phyloP scores from a whole-genome alignment of 2,888 invertebrate species.

The Corbicula japonica region DNA sequence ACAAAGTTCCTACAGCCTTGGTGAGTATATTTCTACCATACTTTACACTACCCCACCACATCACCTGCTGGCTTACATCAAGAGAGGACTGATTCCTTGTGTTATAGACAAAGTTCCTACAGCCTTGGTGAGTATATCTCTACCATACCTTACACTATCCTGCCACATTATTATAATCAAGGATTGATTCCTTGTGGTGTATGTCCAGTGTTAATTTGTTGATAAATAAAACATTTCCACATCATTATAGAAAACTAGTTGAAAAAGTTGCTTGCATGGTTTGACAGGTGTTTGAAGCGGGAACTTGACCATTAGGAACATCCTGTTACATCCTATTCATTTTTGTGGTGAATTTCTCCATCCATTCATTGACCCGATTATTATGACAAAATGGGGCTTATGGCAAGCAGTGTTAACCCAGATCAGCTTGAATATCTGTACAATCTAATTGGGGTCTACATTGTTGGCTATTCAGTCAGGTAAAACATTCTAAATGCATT shows the following conservation, averaged over 20 bases:
- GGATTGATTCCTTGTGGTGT: conserved; percentile 78
- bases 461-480: no score
- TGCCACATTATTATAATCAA: conserved; percentile 66
- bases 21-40: conserved; percentile 75
- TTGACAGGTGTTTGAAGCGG: no score
- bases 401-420: no score
- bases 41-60: conserved; percentile 69
- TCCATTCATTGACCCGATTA: neutral
- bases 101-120: conserved; percentile 72
- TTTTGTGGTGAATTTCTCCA: no score
- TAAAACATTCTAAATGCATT: no score
- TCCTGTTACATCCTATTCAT: no score
- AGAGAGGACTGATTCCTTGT: conserved; percentile 77
- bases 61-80: conserved; percentile 72
- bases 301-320: no score
- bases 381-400: neutral
- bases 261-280: no score
- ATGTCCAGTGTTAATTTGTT: neutral
- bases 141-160: conserved; percentile 71
- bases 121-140: conserved; percentile 77
- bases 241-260: no score
- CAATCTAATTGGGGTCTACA: no score
- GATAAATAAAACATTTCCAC: no score
- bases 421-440: no score
- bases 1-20: conserved; percentile 73